These are phyloP conservation scores for Larimichthys polyactis DNA, from an alignment of 2,113 vertebrate genomes.

Conservation along the genomic window DNA sequence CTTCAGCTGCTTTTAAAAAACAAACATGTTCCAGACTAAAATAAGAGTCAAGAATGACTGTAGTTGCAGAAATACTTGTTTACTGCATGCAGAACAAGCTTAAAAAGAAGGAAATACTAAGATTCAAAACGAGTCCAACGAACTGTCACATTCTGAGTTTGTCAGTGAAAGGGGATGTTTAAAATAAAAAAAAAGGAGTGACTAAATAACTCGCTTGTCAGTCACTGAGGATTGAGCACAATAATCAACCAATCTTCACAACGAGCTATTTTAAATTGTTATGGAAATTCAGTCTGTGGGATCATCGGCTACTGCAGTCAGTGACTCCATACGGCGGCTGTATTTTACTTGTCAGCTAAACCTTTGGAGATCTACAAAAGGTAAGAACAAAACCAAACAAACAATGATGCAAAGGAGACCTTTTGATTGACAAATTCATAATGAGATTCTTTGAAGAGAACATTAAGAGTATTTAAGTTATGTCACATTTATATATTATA, in stretches of 20 bases:
- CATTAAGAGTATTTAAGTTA: not conserved
- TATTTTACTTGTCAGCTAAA: constrained; percentile 23
- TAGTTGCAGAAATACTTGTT: too few relatives aligned
- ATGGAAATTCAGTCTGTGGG: not conserved
- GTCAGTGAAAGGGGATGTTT: constrained; percentile 25
- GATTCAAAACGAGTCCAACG: not conserved
- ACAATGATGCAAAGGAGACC: not conserved
- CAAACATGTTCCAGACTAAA: too few relatives aligned
- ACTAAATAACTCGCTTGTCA: not conserved
- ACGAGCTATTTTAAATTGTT: constrained; percentile 25
- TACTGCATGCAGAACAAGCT: not conserved
- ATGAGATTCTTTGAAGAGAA: constrained; percentile 12
- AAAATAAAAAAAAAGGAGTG: not conserved
- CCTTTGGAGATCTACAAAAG: not conserved
- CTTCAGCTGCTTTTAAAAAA: too few relatives aligned
- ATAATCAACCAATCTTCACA: constrained; percentile 32
- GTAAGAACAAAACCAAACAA: constrained; percentile 12
- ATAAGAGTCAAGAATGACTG: too few relatives aligned
- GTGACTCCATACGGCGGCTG: not conserved
- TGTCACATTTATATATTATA: not conserved
- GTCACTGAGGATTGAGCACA: constrained; percentile 20
- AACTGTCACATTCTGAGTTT: constrained; percentile 6
- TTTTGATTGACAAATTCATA: not conserved
- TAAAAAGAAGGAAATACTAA: not conserved
- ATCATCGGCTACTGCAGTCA: not conserved